phyloP scores from a whole-genome alignment of 2,113 vertebrate genomes.

The Ceuthmochares aereus region DNA sequence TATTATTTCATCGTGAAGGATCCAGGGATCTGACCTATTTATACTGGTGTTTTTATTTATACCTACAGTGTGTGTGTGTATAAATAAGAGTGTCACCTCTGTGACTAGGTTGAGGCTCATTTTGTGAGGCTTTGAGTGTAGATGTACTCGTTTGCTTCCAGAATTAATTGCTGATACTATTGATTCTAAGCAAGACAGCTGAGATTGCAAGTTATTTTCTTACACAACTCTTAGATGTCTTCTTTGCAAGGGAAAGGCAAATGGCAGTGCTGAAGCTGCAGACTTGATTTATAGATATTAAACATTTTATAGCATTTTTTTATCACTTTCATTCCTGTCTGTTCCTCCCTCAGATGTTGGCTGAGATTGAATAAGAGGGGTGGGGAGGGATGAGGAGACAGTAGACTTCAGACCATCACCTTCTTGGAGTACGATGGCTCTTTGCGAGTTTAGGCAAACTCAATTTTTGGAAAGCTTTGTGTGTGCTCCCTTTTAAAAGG shows the following conservation, averaged over 20 bases:
- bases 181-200: background rate
- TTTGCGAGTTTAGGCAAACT: background rate
- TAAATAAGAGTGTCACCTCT: background rate
- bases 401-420: background rate
- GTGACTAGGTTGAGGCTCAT: background rate
- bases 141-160: rapidly evolving
- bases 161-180: background rate
- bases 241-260: background rate
- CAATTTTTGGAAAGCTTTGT: background rate
- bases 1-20: background rate
- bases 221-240: background rate
- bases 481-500: background rate
- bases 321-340: constrained; percentile 2
- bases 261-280: background rate
- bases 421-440: background rate
- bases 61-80: background rate
- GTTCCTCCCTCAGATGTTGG: background rate
- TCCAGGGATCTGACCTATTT: background rate
- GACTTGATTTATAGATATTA: constrained; percentile 37
- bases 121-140: background rate
- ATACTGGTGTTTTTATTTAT: background rate
- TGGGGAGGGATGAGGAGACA: background rate
- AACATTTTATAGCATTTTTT: constrained; percentile 19
- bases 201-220: background rate
- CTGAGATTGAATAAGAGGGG: background rate